Conservation (phyloP, 2,113 vertebrate species). For the Hipposideros armiger region DNA sequence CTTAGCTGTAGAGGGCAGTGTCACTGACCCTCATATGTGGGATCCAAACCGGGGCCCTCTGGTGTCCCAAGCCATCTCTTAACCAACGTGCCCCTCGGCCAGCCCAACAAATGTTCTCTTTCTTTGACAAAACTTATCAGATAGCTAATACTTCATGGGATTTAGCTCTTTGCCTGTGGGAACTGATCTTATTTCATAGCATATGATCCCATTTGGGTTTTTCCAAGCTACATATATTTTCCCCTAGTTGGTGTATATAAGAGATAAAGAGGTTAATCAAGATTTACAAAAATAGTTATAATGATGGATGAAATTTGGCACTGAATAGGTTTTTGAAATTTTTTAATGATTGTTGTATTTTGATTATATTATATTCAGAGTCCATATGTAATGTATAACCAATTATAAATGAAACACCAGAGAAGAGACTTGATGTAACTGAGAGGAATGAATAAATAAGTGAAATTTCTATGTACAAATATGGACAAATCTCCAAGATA, state of each 20-base stretch:
- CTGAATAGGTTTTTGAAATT: not conserved
- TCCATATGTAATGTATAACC: not conserved
- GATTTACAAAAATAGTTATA: conserved; percentile 24
- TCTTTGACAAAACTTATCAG: conserved; percentile 55
- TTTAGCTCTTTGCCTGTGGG: conserved; percentile 46
- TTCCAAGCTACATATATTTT: not conserved
- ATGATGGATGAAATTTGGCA: conserved; percentile 2
- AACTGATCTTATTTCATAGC: conserved; percentile 63
- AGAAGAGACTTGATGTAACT: not conserved
- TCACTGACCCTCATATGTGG: too few species aligned
- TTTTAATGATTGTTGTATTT: conserved; percentile 21
- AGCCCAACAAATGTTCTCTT: conserved; percentile 5
- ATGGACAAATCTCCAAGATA: not conserved
- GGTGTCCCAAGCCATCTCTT: too few species aligned
- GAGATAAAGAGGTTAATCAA: not conserved
- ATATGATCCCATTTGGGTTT: not conserved
- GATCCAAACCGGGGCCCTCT: too few species aligned
- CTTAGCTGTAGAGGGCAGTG: too few species aligned
- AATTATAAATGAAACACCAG: not conserved
- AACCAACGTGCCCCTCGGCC: too few species aligned
- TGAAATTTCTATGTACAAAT: not conserved
- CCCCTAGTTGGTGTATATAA: not conserved
- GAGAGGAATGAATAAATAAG: not conserved
- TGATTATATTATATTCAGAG: not conserved
- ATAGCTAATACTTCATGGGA: conserved; percentile 52